Evolutionary conservation across 2,888 invertebrate species (phyloP).

Genomic region (Xanthia icteritia): DNA sequence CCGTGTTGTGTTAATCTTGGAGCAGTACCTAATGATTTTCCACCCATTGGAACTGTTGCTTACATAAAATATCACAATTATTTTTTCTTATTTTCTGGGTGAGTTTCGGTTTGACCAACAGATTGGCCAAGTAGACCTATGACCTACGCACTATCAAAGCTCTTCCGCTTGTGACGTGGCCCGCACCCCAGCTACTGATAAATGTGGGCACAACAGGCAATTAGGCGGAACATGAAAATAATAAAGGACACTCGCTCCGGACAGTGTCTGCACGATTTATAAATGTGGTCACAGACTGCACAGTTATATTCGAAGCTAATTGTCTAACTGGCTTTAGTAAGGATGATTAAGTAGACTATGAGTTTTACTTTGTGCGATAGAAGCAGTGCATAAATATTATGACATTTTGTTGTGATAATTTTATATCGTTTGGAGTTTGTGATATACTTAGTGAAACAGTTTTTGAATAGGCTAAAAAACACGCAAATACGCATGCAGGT

Average conservation of each 20-base stretch:
- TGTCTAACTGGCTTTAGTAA: conserved; percentile 33
- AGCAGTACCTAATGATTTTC: background rate
- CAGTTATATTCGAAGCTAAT: conserved; percentile 42
- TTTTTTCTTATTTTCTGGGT: background rate
- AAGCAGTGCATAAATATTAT: background rate
- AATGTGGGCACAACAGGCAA: conserved; percentile 77
- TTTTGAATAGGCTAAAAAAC: background rate
- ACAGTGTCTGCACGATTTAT: conserved; percentile 67
- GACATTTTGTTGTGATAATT: background rate
- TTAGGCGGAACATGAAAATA: conserved; percentile 80
- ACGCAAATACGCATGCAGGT: background rate
- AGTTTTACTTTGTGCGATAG: conserved; percentile 23
- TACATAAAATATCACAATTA: background rate
- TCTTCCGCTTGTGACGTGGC: background rate
- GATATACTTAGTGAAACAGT: too few species aligned
- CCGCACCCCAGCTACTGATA: conserved; percentile 68
- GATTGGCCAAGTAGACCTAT: background rate
- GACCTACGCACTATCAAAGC: background rate
- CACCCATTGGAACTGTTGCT: background rate
- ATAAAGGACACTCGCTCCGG: conserved; percentile 78
- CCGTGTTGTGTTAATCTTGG: too few species aligned
- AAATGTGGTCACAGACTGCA: conserved; percentile 53
- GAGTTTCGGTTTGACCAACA: background rate
- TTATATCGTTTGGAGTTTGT: background rate
- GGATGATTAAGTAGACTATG: conserved; percentile 23